Evolutionary conservation across 1,140 invertebrate species (phyloP).

Genomic region (Pentalonia nigronervosa): DNA sequence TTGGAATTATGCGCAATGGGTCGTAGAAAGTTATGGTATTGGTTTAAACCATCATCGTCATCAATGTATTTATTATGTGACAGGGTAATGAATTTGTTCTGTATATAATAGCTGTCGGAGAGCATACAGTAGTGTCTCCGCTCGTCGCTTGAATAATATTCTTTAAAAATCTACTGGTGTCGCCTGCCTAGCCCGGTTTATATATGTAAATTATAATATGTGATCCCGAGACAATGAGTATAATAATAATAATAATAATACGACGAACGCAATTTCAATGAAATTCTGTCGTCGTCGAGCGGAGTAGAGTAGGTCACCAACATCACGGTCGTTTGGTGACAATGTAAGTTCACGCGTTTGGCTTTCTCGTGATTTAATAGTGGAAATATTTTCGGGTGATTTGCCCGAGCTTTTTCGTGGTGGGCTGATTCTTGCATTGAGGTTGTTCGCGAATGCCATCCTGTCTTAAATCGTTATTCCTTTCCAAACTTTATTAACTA

Average conservation of each 20-base stretch:
- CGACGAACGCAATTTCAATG: conserved; percentile 28
- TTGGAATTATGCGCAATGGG: not conserved
- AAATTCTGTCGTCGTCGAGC: not conserved
- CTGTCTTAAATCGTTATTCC: too few relatives aligned
- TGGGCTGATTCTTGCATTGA: not conserved
- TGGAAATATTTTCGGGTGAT: not conserved
- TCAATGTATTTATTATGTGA: not conserved
- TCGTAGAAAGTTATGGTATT: conserved; percentile 19
- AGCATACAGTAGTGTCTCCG: too few relatives aligned
- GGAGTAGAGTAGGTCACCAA: conserved; percentile 49
- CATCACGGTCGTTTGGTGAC: conserved; percentile 37
- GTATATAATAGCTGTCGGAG: not conserved
- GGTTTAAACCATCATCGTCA: not conserved
- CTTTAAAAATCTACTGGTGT: conserved; percentile 14
- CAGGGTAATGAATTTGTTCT: conserved; percentile 37
- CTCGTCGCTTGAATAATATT: conserved; percentile 21
- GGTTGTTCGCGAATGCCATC: not conserved
- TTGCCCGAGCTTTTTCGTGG: not conserved
- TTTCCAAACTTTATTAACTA: too few relatives aligned
- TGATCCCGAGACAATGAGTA: conserved; percentile 36
- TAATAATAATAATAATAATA: not conserved
- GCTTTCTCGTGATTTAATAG: conserved; percentile 38
- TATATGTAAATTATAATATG: conserved; percentile 42
- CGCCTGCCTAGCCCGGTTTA: not conserved
- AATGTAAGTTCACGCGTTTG: conserved; percentile 14